Percentiles rank a stretch among this genome's conserved stretches.
Conservation (phyloP, 2,797 vertebrate genomes). For the Botia almorhae region DNA sequence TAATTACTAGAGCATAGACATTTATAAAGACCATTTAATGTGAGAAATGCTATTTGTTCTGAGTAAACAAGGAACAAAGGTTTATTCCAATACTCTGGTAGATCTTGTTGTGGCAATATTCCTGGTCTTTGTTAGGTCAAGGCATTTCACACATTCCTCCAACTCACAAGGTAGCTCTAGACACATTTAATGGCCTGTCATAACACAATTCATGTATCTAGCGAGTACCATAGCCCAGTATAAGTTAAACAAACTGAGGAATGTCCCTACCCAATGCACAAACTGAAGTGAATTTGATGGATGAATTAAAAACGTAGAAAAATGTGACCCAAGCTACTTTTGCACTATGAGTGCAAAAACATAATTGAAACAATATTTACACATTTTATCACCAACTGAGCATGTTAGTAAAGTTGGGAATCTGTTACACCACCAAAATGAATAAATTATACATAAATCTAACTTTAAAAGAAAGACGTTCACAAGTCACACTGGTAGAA, state of each 20-base stretch:
- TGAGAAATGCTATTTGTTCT: background rate
- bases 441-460: slow-evolving; percentile 9
- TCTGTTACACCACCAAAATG: background rate
- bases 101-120: background rate
- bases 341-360: background rate
- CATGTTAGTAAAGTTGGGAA: slow-evolving; percentile 5
- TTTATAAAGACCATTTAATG: slow-evolving; percentile 17
- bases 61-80: background rate
- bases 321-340: background rate
- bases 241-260: slow-evolving; percentile 11
- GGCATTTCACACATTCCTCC: slow-evolving; percentile 30
- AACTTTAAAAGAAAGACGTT: slow-evolving; percentile 9
- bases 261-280: slow-evolving; percentile 26
- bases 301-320: slow-evolving; percentile 23
- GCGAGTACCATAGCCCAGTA: background rate
- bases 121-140: slow-evolving; percentile 15
- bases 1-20: background rate
- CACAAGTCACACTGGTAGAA: background rate
- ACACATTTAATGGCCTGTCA: slow-evolving; percentile 28
- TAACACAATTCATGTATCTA: slow-evolving; percentile 33
- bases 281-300: slow-evolving; percentile 33
- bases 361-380: background rate
- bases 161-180: slow-evolving; percentile 25
- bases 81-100: background rate
- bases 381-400: slow-evolving; percentile 15